A percentile compares a stretch with the other conserved stretches of the same genome.
Evolutionary conservation across 1,140 invertebrate genomes (phyloP).

Genomic region (Heliconius nattereri): DNA sequence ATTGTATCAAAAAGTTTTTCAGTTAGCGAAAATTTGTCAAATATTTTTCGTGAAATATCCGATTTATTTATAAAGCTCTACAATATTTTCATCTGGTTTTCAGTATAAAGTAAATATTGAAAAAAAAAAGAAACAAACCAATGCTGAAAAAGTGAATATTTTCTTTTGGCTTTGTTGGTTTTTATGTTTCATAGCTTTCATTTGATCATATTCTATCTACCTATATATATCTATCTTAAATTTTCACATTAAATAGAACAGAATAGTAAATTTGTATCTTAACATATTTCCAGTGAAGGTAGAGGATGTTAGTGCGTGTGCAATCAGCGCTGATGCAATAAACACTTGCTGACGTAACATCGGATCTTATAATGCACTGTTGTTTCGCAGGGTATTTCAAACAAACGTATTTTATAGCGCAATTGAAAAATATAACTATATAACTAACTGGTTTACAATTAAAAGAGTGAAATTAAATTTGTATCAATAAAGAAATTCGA

Average conservation of each 20-base stretch:
- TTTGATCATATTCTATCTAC: not conserved
- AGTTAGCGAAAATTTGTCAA: constrained; percentile 19
- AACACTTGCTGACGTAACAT: not conserved
- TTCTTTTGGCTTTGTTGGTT: not conserved
- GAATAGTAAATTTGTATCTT: not conserved
- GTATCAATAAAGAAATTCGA: not conserved
- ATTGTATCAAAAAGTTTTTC: constrained; percentile 24
- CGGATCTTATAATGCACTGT: constrained; percentile 3
- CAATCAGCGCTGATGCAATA: constrained; percentile 9
- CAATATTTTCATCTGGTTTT: constrained; percentile 14
- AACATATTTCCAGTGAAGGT: not conserved
- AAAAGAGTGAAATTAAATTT: constrained; percentile 3
- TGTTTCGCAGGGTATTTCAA: not conserved
- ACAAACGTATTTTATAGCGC: not conserved
- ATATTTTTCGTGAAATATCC: constrained; percentile 3
- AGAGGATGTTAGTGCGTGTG: not conserved
- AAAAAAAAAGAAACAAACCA: not conserved
- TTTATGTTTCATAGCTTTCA: not conserved
- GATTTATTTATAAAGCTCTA: constrained; percentile 13
- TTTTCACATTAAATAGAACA: not conserved
- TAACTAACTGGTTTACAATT: not conserved
- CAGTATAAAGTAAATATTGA: not conserved
- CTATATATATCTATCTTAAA: not conserved
- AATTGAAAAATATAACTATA: not conserved
- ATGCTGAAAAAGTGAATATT: not conserved